Evolutionary conservation across 2,888 invertebrate species (phyloP).

Genomic region (Drosophila conformis): DNA sequence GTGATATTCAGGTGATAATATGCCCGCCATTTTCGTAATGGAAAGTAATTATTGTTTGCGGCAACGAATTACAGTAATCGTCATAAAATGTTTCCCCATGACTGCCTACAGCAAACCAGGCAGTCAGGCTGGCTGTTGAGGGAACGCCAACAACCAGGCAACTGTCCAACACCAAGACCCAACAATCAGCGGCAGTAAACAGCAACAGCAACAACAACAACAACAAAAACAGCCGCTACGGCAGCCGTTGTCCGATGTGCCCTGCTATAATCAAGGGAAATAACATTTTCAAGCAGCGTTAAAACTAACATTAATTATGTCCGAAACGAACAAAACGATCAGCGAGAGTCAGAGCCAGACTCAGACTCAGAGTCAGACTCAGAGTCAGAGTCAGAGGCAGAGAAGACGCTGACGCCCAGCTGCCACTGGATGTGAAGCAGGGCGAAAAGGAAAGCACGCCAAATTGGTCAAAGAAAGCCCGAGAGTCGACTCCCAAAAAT

Average conservation of each 20-base stretch:
- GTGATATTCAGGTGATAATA: slow-evolving; percentile 85
- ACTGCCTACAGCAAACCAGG: slow-evolving; percentile 80
- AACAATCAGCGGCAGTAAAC: slow-evolving; percentile 74
- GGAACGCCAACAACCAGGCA: slow-evolving; percentile 41
- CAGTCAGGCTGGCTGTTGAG: slow-evolving; percentile 23
- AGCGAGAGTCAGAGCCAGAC: slow-evolving; percentile 21
- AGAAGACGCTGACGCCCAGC: slow-evolving; percentile 11
- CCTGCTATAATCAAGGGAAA: slow-evolving; percentile 84
- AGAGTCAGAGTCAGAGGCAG: slow-evolving; percentile 1
- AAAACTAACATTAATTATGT: slow-evolving; percentile 85
- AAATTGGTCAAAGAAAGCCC: slow-evolving; percentile 39
- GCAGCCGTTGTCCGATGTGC: slow-evolving; percentile 65
- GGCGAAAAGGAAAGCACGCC: slow-evolving; percentile 42
- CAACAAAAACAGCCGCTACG: slow-evolving; percentile 45
- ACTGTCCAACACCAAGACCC: slow-evolving; percentile 58
- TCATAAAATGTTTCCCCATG: slow-evolving; percentile 84
- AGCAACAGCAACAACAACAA: slow-evolving; percentile 48
- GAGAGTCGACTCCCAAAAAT: neutral
- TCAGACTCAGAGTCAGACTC: neutral
- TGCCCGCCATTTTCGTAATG: slow-evolving; percentile 85
- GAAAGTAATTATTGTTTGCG: slow-evolving; percentile 84
- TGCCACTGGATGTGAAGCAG: slow-evolving; percentile 4
- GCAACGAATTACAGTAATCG: slow-evolving; percentile 84
- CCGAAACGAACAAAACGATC: slow-evolving; percentile 82
- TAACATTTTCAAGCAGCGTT: slow-evolving; percentile 85